Evolutionary conservation across 1,140 invertebrate genomes (phyloP), one percentile per base, ranked within the genome.

Genomic region (Agrilus planipennis): DNA sequence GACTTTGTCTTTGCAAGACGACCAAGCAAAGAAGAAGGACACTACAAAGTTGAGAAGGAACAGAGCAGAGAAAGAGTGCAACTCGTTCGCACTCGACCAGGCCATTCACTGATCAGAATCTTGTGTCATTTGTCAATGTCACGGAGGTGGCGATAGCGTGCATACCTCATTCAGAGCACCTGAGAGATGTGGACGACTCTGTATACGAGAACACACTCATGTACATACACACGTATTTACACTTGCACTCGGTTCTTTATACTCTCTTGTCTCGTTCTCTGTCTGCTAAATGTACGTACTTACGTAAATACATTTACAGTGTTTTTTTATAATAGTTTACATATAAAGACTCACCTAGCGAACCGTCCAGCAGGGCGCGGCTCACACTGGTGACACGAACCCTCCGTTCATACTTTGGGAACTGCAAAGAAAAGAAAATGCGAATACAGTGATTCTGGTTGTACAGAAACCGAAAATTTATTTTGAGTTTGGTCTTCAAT

Each of bases 41-140:
- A n/a, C n/a, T n/a, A n/a, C n/a, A n/a, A n/a, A n/a, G n/a, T n/a
- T n/a, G n/a, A n/a, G n/a, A n/a, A n/a, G n/a, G n/a, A n/a, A n/a
- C n/a, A n/a, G n/a, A n/a, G n/a, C n/a, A n/a, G n/a, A n/a, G n/a
- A n/a, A n/a, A 19, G 30, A 23, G 18, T 31, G 29, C 25, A 15
- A 22, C 10, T 10, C 20, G 10, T 19, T 11, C 11, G n/a, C 27
- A 10, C 1, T 52, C 51, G 57, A 57, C 61, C 61, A 61, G 46
- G 62, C 65, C 69, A 71, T 71, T 71, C 69, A 70, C 65, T 63
- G 70, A 73, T 73, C 66, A 62, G 62, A 69, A 72, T 72, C 70
- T 69, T 53, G 55, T 54, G 67, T 68, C 70, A 73, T 73, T 73
- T 73, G 69, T 73, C 70, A 73, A 69, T 71, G 70, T 73, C 70